These are phyloP conservation scores for Procapra przewalskii DNA, from an alignment of 2,113 vertebrate species.

Conservation along the genomic window DNA sequence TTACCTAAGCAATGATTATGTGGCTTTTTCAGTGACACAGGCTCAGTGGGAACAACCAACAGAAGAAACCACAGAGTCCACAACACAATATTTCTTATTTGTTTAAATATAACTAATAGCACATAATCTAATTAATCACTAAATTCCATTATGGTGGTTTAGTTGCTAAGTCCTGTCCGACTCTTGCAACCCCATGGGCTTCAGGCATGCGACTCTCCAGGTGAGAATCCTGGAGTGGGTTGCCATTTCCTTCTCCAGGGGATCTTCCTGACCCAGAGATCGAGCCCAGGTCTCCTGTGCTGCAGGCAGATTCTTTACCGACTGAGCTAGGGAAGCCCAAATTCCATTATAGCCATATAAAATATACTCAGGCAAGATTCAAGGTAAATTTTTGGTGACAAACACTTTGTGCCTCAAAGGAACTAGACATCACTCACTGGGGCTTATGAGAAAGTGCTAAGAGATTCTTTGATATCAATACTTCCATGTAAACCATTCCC, in stretches of 20 bases:
- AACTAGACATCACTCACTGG: background rate
- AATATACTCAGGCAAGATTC: background rate
- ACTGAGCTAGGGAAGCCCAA: background rate
- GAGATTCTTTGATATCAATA: background rate
- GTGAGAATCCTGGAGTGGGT: background rate
- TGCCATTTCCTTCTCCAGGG: background rate
- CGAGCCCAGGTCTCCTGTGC: background rate
- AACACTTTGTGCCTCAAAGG: background rate
- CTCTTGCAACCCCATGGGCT: background rate
- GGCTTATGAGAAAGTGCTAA: background rate
- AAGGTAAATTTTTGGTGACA: background rate
- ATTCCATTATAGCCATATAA: background rate
- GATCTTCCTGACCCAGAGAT: background rate
- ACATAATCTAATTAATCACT: background rate
- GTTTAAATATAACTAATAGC: background rate
- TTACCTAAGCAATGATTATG: background rate
- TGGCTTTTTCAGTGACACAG: background rate
- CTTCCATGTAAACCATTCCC: background rate
- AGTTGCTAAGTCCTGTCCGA: accelerated
- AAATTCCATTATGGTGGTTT: background rate
- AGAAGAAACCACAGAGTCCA: background rate
- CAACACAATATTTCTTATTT: background rate
- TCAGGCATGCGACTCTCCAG: background rate
- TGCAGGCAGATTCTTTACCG: background rate
- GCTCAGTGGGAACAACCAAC: background rate